Conservation (phyloP, 1,140 invertebrate species). For the Solenopsis invicta region DNA sequence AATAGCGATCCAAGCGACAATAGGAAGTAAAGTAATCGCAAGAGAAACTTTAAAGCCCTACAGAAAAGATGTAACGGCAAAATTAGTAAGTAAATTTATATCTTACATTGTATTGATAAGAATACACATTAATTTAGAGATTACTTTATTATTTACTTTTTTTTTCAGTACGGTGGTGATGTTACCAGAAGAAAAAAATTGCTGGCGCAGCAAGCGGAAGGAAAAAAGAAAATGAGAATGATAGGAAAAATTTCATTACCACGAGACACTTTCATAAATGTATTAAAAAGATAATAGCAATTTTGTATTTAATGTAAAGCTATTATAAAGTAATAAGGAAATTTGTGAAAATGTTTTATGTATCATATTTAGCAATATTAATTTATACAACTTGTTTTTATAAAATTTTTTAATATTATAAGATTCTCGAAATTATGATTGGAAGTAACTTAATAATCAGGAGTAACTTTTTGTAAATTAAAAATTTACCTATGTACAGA, state of each 20-base stretch:
- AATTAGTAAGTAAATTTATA: conserved; percentile 91
- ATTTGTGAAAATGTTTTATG: neutral
- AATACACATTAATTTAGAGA: conserved; percentile 43
- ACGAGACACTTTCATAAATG: conserved; percentile 97
- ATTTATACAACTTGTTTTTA: neutral
- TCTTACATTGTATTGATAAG: conserved; percentile 41
- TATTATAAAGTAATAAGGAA: neutral
- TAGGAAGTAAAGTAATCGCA: conserved; percentile 94
- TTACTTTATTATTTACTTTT: conserved; percentile 67
- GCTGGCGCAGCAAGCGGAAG: conserved; percentile 95
- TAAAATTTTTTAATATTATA: neutral
- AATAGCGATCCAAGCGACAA: conserved; percentile 95
- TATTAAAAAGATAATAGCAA: conserved; percentile 92
- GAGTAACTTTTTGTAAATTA: too few species aligned
- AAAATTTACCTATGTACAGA: too few species aligned
- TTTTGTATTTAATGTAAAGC: neutral
- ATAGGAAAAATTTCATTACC: conserved; percentile 96
- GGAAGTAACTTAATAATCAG: too few species aligned
- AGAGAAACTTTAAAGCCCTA: conserved; percentile 95
- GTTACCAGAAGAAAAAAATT: conserved; percentile 96
- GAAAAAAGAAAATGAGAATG: conserved; percentile 97
- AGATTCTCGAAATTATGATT: neutral
- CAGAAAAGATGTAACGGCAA: conserved; percentile 97
- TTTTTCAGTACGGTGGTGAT: conserved; percentile 96
- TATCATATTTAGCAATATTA: neutral